A percentile compares a stretch with the other conserved stretches of the same genome.
Conservation (phyloP, 2,797 vertebrate species). For the Eulemur mongoz region DNA sequence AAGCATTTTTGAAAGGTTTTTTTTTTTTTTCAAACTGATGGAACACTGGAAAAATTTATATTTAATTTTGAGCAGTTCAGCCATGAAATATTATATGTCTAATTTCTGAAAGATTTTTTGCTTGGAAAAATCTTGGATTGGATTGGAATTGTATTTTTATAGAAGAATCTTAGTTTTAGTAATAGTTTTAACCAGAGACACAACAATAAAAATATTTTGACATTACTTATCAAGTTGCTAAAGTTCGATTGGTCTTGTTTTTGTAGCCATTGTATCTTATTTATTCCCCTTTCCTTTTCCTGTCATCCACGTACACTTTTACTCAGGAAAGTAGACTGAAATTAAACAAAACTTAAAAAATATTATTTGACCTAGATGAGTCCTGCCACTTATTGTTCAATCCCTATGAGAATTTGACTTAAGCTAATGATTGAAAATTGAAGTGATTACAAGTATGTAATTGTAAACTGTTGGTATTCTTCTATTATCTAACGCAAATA, state of each 20-base stretch:
- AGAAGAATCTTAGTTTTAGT: constrained; percentile 68
- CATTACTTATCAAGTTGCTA: constrained; percentile 47
- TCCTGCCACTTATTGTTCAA: constrained; percentile 75
- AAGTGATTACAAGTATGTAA: constrained; percentile 63
- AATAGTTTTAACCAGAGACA: constrained; percentile 70
- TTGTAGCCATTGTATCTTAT: constrained; percentile 76
- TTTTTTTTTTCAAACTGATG: constrained; percentile 56
- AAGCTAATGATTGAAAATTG: constrained; percentile 62
- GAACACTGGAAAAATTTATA: constrained; percentile 50
- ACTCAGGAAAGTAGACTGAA: constrained; percentile 85
- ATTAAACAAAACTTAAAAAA: constrained; percentile 73
- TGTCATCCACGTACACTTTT: constrained; percentile 66
- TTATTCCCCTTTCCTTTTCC: constrained; percentile 57
- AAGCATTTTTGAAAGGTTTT: constrained; percentile 10
- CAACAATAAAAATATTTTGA: constrained; percentile 60
- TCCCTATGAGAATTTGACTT: constrained; percentile 70
- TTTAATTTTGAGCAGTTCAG: constrained; percentile 73
- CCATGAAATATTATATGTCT: constrained; percentile 66
- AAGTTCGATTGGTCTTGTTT: constrained; percentile 65
- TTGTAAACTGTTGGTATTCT: constrained; percentile 77
- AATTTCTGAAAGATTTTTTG: constrained; percentile 66
- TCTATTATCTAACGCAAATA: constrained; percentile 76
- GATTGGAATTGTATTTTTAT: constrained; percentile 53
- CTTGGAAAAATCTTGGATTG: background rate
- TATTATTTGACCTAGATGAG: constrained; percentile 21